Percentiles rank a stretch among this genome's conserved stretches.
Evolutionary conservation across 2,113 vertebrate genomes (phyloP).

Genomic region (Marmota flaviventris): DNA sequence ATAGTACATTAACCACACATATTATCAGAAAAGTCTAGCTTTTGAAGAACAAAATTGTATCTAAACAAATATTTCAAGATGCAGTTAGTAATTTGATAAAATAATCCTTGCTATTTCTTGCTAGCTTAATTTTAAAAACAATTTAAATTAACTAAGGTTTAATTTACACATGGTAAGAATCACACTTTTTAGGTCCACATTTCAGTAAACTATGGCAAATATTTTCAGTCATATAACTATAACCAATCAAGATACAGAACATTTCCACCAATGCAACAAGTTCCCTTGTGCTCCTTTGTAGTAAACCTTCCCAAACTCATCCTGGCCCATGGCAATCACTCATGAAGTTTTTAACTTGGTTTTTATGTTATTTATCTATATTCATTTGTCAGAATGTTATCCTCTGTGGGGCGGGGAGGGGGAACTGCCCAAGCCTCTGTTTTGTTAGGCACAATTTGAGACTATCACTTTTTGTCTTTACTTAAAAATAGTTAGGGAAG

Average conservation of each 20-base stretch:
- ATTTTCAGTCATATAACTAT: neutral
- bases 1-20: neutral
- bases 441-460: neutral
- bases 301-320: neutral
- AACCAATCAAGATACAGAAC: neutral
- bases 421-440: neutral
- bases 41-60: constrained; percentile 47
- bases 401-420: no score
- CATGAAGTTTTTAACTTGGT: neutral
- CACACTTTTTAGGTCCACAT: constrained; percentile 19
- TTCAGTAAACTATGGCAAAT: constrained; percentile 41
- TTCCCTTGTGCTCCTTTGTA: neutral
- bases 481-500: neutral
- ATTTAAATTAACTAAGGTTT: neutral
- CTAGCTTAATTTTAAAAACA: neutral
- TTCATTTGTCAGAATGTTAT: constrained; percentile 40
- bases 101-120: neutral
- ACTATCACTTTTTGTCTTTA: constrained; percentile 18
- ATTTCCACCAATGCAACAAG: neutral
- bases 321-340: neutral
- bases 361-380: constrained; percentile 33
- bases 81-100: constrained; percentile 27
- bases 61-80: constrained; percentile 52
- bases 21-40: constrained; percentile 20
- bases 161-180: constrained; percentile 36